These are phyloP conservation scores for Platyura marginata DNA, from an alignment of 1,140 invertebrate genomes.

Conservation along the genomic window DNA sequence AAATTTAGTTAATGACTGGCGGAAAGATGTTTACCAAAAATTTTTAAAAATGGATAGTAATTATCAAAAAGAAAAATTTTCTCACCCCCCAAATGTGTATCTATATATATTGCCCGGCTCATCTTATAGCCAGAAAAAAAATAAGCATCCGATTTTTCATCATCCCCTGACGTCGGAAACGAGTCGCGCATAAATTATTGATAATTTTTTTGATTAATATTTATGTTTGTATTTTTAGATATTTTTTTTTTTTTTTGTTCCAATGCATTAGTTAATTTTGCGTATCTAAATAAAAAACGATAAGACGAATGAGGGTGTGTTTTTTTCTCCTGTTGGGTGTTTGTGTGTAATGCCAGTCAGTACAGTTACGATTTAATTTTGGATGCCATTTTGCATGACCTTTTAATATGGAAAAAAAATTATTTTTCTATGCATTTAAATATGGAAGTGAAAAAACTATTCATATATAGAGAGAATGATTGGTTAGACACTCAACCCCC, in stretches of 20 bases:
- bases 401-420: too few relatives aligned
- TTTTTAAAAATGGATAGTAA: neutral
- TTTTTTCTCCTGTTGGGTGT: too few relatives aligned
- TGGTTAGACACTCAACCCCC: too few relatives aligned
- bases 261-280: conserved; percentile 3
- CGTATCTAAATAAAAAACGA: too few relatives aligned
- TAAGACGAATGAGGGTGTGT: too few relatives aligned
- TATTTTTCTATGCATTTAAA: too few relatives aligned
- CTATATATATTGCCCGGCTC: neutral
- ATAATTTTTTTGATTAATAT: conserved; percentile 3
- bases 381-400: too few relatives aligned
- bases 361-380: too few relatives aligned
- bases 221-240: conserved; percentile 1
- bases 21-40: neutral
- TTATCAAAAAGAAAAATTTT: neutral
- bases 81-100: neutral
- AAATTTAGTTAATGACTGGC: too few relatives aligned
- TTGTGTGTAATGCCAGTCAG: too few relatives aligned
- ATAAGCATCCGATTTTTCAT: neutral
- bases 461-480: too few relatives aligned
- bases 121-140: neutral
- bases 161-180: conserved; percentile 2
- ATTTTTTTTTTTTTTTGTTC: neutral
- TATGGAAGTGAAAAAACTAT: too few relatives aligned
- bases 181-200: conserved; percentile 2